These are phyloP conservation scores for Ditylenchus weischeri DNA, from an alignment of 2,888 invertebrate species.

Conservation along the genomic window DNA sequence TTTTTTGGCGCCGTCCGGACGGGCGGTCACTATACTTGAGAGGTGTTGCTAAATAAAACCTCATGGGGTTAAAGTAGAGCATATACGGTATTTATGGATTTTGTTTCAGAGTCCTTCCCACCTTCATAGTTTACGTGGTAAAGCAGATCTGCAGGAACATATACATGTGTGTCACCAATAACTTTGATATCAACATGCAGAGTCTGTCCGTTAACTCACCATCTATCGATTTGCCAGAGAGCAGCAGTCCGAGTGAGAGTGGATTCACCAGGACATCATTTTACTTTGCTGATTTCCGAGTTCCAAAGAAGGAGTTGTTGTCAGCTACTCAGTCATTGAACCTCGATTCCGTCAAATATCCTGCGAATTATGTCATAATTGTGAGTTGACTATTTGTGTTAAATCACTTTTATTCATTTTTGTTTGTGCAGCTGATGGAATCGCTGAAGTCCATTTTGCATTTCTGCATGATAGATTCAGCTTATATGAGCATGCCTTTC, in stretches of 20 bases:
- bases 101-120: conserved; percentile 69
- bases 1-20: too few species aligned
- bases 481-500: conserved; percentile 20
- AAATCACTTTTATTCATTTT: neutral
- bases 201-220: neutral
- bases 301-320: conserved; percentile 8
- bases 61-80: too few species aligned
- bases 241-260: conserved; percentile 6
- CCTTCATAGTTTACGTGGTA: conserved; percentile 74
- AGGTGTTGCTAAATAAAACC: too few species aligned
- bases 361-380: conserved; percentile 49
- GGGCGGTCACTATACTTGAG: too few species aligned
- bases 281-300: conserved; percentile 26
- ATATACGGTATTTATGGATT: too few species aligned
- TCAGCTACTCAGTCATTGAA: neutral
- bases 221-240: neutral
- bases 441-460: conserved; percentile 55
- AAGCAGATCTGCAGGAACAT: conserved; percentile 77
- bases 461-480: conserved; percentile 51
- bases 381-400: neutral
- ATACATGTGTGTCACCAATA: conserved; percentile 63
- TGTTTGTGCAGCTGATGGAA: conserved; percentile 43
- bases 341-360: conserved; percentile 34
- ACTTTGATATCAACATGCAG: conserved; percentile 6
- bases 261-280: conserved; percentile 7